phyloP scores from a whole-genome alignment of 1,140 invertebrate genomes.

The Drosophila melanica region DNA sequence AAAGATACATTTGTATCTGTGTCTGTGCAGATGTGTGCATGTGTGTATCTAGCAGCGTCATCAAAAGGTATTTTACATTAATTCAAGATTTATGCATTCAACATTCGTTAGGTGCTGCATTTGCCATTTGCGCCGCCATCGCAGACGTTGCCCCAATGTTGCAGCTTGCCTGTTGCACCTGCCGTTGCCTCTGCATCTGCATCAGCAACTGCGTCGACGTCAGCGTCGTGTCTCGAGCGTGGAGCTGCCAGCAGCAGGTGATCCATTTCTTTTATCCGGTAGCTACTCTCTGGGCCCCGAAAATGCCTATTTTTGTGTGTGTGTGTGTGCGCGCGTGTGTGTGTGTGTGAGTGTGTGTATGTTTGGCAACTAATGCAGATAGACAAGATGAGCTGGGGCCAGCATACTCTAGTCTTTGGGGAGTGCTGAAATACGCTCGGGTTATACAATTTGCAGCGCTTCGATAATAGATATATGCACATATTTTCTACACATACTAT shows the following conservation, averaged over 20 bases:
- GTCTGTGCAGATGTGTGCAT: not conserved
- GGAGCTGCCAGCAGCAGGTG: constrained; percentile 72
- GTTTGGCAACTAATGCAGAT: constrained; percentile 78
- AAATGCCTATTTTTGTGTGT: constrained; percentile 56
- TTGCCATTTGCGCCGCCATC: constrained; percentile 70
- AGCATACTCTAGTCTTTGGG: not conserved
- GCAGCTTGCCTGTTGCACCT: constrained; percentile 66
- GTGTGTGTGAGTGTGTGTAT: constrained; percentile 28
- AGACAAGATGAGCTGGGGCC: constrained; percentile 66
- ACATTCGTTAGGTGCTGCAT: constrained; percentile 75
- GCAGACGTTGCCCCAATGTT: constrained; percentile 55
- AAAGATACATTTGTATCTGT: constrained; percentile 43
- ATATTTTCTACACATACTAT: constrained; percentile 2
- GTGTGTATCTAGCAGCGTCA: constrained; percentile 65
- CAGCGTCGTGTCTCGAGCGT: constrained; percentile 18
- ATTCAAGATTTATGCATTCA: constrained; percentile 83
- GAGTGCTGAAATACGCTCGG: constrained; percentile 50
- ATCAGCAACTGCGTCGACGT: constrained; percentile 36
- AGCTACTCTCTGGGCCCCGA: constrained; percentile 36
- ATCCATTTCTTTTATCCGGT: constrained; percentile 83
- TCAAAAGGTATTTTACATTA: constrained; percentile 83
- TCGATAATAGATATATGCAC: constrained; percentile 73
- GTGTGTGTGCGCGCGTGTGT: constrained; percentile 27
- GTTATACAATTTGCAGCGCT: constrained; percentile 72
- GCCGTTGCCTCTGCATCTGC: constrained; percentile 57